Base-by-base conservation (phyloP, 2,888 invertebrate species). In the Caenorhabditis virilis region DNA sequence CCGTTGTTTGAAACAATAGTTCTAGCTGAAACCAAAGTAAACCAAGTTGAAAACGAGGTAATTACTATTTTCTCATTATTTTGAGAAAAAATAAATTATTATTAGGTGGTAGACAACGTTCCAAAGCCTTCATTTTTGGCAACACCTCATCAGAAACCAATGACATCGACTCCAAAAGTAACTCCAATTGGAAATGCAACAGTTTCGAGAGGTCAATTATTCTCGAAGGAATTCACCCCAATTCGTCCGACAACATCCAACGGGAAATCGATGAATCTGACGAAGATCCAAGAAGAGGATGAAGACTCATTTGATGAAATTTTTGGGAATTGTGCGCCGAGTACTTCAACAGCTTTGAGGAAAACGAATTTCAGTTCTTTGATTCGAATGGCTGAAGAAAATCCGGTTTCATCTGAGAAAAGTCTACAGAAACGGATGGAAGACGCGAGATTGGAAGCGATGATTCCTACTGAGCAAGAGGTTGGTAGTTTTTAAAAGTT, bases 91-190 rank as follows among this genome's bases (percentile, higher is more conserved):
- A n/a, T n/a, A n/a, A n/a, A n/a, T n/a, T n/a, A n/a, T n/a, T n/a
- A n/a, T n/a, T n/a, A n/a, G n/a, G n/a, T n/a, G n/a, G n/a, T n/a
- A n/a, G n/a, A n/a, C n/a, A n/a, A n/a, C n/a, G n/a, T n/a, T n/a
- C n/a, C n/a, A n/a, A n/a, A n/a, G n/a, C 35, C 27, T 3, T 26
- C 26, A 22, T 47, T 35, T 22, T 23, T 35, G 16, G 26, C 13
- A 33, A 47, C 35, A 33, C 25, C 18, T 16, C 3, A 18, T 27
- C 35, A 39, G 20, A 26, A 27, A 11, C 4, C 20, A 22, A 20
- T 35, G 45, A 61, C 51, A n/a, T 61, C 61, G 5, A 61, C 61
- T 7, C 61, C 61, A 22, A 61, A 55, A 47, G 36, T 30, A 30
- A 30, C 30, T 30, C 30, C 30, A 30, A 30, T 13, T 30, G 30